Base-by-base conservation (phyloP, 2,797 vertebrate species). In the Lacerta agilis region DNA sequence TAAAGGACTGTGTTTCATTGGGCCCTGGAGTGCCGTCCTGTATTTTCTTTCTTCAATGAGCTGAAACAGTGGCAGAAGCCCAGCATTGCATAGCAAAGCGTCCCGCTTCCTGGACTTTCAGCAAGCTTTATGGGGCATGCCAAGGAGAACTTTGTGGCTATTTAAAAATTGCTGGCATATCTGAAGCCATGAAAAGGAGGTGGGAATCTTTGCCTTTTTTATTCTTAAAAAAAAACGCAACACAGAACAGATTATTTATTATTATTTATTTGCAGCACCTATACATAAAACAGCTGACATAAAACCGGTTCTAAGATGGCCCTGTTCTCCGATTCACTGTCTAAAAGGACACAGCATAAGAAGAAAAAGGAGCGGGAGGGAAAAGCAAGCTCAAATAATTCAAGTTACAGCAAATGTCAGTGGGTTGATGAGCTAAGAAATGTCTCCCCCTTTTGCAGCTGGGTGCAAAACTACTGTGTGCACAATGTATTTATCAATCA, bases 41-140 rank as follows among this genome's bases (percentile, higher is more conserved):
- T 72, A 36, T 86, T 79, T 86, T 79, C 43, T 71, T 72, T 79
- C 33, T 55, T 88, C 43, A 83, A 69, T 58, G 75, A 79, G 27
- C 85, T 86, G 85, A 79, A 80, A 72, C 87, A 79, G 64, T 64
- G 41, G 66, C 43, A 83, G 73, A 78, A 55, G 75, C 33, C 49
- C 7, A 58, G 17, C 33, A n/a, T 3, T 13, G 73, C 64, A 4
- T 41, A 41, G 87, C 9, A 20, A 33, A 36, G 38, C 13, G 55
- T 36, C 55, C 58, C 15, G 7, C 79, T 82, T 82, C 79, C 71
- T 66, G 86, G 71, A 75, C 69, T 64, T 82, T 29, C 33, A 41
- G 33, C 72, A 23, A 18, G 73, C 25, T 71, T 88, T 64, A 79
- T 72, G 82, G 66, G 3, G 18, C 23, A 13, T 36, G 43, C 72